phyloP scores from a whole-genome alignment of 2,888 invertebrate species.

The Drosophila subquinaria region DNA sequence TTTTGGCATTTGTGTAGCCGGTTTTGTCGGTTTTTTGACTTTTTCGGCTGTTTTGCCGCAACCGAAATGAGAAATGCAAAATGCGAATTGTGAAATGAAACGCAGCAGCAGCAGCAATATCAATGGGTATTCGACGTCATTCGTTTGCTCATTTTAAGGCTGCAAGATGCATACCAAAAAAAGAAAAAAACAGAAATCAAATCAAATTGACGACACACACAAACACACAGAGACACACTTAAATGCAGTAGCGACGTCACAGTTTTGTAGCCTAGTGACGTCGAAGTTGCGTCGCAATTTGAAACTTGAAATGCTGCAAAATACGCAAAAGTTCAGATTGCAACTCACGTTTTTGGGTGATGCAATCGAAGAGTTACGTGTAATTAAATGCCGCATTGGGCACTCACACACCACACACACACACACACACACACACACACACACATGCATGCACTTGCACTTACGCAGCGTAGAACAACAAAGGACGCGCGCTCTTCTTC shows the following conservation, averaged over 20 bases:
- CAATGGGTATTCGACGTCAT: conserved; percentile 58
- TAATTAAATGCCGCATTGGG: conserved; percentile 28
- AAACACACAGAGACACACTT: conserved; percentile 19
- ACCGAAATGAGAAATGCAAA: conserved; percentile 47
- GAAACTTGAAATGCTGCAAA: conserved; percentile 32
- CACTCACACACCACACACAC: conserved; percentile 1
- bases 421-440: conserved; percentile 2
- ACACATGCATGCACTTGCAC: conserved; percentile 15
- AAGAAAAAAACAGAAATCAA: not conserved
- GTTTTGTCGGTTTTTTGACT: conserved; percentile 35
- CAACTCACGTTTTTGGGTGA: conserved; percentile 54
- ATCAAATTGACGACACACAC: conserved; percentile 13
- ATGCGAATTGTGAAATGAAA: conserved; percentile 38
- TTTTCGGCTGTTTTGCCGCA: conserved; percentile 61
- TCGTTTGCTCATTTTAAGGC: conserved; percentile 60
- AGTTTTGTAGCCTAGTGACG: conserved; percentile 49
- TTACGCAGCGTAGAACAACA: conserved; percentile 4
- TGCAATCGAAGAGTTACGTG: conserved; percentile 59
- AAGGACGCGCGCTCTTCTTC: conserved; percentile 31
- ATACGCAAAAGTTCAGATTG: conserved; percentile 26
- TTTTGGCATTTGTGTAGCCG: conserved; percentile 40
- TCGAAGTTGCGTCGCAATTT: conserved; percentile 28
- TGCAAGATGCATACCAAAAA: conserved; percentile 54
- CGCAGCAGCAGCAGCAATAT: conserved; percentile 39
- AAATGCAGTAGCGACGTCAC: conserved; percentile 48